Percentiles rank a stretch among this genome's conserved stretches.
Evolutionary conservation across 1,140 invertebrate species (phyloP).

Genomic region (Coenobita brevimanus): DNA sequence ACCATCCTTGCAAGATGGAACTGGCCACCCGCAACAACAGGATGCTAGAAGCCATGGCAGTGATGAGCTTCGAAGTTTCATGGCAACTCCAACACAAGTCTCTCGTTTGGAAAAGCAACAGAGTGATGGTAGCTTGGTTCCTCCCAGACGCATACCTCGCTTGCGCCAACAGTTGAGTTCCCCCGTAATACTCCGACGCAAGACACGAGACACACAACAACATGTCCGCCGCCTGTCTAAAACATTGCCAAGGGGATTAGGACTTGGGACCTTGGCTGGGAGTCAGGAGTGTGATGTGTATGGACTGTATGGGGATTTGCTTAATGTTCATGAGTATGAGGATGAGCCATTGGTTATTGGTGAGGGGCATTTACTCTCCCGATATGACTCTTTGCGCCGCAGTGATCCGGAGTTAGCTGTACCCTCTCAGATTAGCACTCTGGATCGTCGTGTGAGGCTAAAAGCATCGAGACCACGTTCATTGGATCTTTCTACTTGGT

Average conservation of each 20-base stretch:
- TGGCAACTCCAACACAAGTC: constrained; percentile 25
- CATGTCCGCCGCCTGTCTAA: constrained; percentile 78
- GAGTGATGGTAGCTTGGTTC: constrained; percentile 77
- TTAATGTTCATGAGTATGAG: constrained; percentile 91
- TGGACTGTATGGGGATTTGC: constrained; percentile 90
- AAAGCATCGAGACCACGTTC: constrained; percentile 86
- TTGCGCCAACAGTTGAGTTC: constrained; percentile 77
- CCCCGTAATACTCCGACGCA: constrained; percentile 81
- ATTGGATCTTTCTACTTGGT: constrained; percentile 89
- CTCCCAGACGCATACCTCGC: constrained; percentile 71
- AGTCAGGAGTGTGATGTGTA: constrained; percentile 83
- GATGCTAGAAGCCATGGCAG: not conserved
- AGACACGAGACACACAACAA: constrained; percentile 77
- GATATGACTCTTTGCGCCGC: constrained; percentile 76
- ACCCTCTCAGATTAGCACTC: constrained; percentile 79
- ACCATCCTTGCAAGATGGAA: constrained; percentile 47
- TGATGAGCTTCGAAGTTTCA: constrained; percentile 50
- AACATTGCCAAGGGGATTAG: constrained; percentile 82
- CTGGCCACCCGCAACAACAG: constrained; percentile 42
- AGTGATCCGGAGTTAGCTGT: constrained; percentile 89
- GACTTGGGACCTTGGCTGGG: constrained; percentile 71
- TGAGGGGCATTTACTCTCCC: constrained; percentile 74
- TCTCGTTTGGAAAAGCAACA: constrained; percentile 77
- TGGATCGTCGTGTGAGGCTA: constrained; percentile 85
- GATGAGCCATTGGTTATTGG: constrained; percentile 77